Evolutionary conservation across 2,888 invertebrate species (phyloP).

Genomic region (Euplagia quadripunctaria): DNA sequence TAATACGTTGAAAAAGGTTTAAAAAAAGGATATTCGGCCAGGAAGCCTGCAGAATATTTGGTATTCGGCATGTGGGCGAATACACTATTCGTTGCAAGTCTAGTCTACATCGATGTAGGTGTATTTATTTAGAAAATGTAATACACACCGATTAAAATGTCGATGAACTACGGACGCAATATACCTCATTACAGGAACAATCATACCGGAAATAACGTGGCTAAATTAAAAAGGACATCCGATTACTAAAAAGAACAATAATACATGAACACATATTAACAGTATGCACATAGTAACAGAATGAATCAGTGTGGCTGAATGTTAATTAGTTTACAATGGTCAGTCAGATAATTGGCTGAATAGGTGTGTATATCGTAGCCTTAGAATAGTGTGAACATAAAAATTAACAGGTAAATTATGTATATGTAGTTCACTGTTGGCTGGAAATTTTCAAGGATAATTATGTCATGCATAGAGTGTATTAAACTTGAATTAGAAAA

Average conservation of each 20-base stretch:
- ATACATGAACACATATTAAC: slow-evolving; percentile 28
- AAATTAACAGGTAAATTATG: slow-evolving; percentile 21
- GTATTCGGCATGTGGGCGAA: too few relatives aligned
- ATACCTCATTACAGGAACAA: slow-evolving; percentile 54
- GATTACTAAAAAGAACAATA: slow-evolving; percentile 62
- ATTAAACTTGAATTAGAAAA: too few relatives aligned
- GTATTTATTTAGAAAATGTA: slow-evolving; percentile 1
- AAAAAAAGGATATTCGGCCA: too few relatives aligned
- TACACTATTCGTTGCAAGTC: too few relatives aligned
- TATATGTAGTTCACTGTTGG: not conserved
- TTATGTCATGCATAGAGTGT: not conserved
- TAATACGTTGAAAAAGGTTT: too few relatives aligned
- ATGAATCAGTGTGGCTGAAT: slow-evolving; percentile 51
- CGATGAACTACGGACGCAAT: slow-evolving; percentile 36
- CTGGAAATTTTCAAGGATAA: not conserved
- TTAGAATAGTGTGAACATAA: slow-evolving; percentile 32
- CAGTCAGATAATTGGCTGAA: slow-evolving; percentile 45
- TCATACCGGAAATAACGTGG: slow-evolving; percentile 67
- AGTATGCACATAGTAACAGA: slow-evolving; percentile 41
- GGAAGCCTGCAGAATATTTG: too few relatives aligned
- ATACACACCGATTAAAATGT: slow-evolving; percentile 38
- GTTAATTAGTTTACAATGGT: slow-evolving; percentile 51
- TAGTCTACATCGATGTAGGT: not conserved
- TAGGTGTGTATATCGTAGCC: slow-evolving; percentile 40
- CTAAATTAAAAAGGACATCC: slow-evolving; percentile 73